Evolutionary conservation across 1,140 invertebrate genomes (phyloP), one percentile per base, ranked within the genome.

Genomic region (Lordiphosa mommai): DNA sequence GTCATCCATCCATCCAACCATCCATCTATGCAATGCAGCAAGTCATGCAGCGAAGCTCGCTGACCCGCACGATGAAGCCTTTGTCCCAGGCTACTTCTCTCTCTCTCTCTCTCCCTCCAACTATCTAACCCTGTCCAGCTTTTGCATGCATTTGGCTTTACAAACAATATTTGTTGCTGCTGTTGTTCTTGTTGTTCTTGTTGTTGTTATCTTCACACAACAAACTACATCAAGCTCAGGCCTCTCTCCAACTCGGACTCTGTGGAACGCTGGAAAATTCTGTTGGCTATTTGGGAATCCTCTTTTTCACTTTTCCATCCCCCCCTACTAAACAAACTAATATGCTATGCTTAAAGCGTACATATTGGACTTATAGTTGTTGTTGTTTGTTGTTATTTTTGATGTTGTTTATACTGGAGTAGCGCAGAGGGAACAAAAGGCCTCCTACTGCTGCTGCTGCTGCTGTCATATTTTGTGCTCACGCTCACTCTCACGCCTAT

Each of bases 261-360:
- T 53, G 66, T 69, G 37, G 37, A 40, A 41, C 40, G 40, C 40
- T 32, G 30, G 20, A 47, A 32, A 49, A 34, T 30, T 34, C 66
- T 61, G 68, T 52, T 49, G 48, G 64, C 56, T 69, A 50, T 68
- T 69, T 68, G 73, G 65, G 59, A 82, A 82, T 82, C 76, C 77
- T 74, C 70, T 84, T 82, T 84, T 84, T 84, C 77, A 76, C 67
- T 82, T 76, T 80, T 36, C 33, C 55, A 41, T 9, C 9, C 40
- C 48, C 34, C 55, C 37, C 44, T 52, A 71, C 67, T 72, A 61
- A 84, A 71, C 76, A 82, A 82, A 84, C 77, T 84, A 84, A 84
- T 84, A 84, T 84, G 77, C 72, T 84, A 84, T 84, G 77, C 77
- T 84, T 84, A 85, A 84, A 84, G 77, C 77, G 77, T 84, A 84